Conservation (phyloP, 2,113 vertebrate genomes). For the Lagopus muta region DNA sequence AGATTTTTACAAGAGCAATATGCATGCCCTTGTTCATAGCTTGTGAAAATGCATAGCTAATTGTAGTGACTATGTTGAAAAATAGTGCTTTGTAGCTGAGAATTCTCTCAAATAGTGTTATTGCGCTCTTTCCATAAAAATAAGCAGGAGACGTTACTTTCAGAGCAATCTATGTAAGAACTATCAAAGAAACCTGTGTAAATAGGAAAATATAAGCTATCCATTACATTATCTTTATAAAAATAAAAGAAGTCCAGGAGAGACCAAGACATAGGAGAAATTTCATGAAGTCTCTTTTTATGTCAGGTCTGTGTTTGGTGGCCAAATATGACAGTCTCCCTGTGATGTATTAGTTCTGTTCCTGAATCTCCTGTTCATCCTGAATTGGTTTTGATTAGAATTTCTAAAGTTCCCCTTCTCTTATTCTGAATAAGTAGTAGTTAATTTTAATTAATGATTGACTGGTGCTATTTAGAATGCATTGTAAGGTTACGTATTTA, state of each 20-base stretch:
- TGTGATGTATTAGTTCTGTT: not conserved
- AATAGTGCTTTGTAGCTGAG: too few relatives aligned
- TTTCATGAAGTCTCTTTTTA: not conserved
- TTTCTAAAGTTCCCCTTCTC: not conserved
- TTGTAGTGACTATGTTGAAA: too few relatives aligned
- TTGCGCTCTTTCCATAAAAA: too few relatives aligned
- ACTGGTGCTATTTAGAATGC: not conserved
- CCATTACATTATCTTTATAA: not conserved
- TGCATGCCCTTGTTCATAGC: too few relatives aligned
- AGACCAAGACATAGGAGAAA: not conserved
- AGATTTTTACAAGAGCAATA: too few relatives aligned
- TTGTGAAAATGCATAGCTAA: too few relatives aligned
- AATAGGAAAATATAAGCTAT: not conserved
- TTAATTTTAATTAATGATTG: not conserved
- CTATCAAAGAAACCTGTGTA: not conserved
- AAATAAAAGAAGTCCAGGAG: not conserved
- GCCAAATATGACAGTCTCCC: not conserved
- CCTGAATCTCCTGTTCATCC: not conserved
- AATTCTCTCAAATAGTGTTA: too few relatives aligned
- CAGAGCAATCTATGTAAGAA: not conserved
- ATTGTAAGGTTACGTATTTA: not conserved
- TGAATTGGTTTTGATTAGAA: not conserved
- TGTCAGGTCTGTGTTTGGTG: not conserved
- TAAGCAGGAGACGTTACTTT: too few relatives aligned
- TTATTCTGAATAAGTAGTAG: not conserved